These are phyloP conservation scores for Epinephelus awoara DNA, from an alignment of 2,797 vertebrate species.

Conservation along the genomic window DNA sequence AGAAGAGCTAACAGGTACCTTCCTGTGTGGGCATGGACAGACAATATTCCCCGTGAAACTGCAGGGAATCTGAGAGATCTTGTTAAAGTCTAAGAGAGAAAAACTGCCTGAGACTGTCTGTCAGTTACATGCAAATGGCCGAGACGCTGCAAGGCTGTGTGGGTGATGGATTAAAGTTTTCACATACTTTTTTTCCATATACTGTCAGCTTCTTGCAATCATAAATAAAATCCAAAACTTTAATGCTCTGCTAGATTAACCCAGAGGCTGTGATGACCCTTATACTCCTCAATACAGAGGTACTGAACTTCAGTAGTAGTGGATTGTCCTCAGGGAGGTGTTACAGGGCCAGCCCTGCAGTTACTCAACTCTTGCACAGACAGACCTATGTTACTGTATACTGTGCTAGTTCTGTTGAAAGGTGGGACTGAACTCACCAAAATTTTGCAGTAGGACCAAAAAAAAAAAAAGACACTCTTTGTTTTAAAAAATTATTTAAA, in stretches of 20 bases:
- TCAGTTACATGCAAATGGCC: conserved; percentile 59
- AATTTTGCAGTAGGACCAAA: no score
- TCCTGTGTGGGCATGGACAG: conserved; percentile 50
- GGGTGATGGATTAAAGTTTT: conserved; percentile 60
- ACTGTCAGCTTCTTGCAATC: conserved; percentile 44
- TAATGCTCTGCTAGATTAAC: conserved; percentile 12
- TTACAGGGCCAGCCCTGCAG: no score
- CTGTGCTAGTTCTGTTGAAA: no score
- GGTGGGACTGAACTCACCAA: no score
- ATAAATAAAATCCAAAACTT: conserved; percentile 41
- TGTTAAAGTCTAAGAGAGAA: conserved; percentile 58
- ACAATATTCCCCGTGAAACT: conserved; percentile 47
- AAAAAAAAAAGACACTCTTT: no score
- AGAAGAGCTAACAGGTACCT: conserved; percentile 57
- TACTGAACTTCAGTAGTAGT: not conserved
- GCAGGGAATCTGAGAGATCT: conserved; percentile 55
- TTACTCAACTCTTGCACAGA: no score
- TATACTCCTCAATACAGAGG: not conserved
- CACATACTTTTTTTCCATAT: conserved; percentile 24
- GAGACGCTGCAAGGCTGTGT: conserved; percentile 37
- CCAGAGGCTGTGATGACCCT: conserved; percentile 11
- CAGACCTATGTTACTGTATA: no score
- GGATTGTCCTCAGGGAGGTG: not conserved
- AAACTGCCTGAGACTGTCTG: conserved; percentile 40
- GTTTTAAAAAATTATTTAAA: no score